A percentile compares a stretch with the other conserved stretches of the same genome.
Evolutionary conservation across 1,140 invertebrate species (phyloP).

Genomic region (Heliconius eleuchia): DNA sequence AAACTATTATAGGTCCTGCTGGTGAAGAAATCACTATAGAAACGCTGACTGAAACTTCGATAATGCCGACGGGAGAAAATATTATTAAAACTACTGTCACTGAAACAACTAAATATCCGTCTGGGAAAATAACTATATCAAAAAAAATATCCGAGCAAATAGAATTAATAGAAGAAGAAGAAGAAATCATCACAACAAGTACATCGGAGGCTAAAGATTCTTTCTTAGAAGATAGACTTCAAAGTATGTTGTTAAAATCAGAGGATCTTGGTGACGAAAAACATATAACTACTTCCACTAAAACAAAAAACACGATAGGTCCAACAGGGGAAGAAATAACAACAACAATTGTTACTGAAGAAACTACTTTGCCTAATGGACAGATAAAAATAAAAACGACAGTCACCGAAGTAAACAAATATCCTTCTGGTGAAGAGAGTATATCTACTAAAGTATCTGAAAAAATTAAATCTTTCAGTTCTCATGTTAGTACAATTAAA

Average conservation of each 20-base stretch:
- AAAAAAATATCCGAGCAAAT: slow-evolving; percentile 24
- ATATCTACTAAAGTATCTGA: slow-evolving; percentile 42
- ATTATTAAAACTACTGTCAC: slow-evolving; percentile 36
- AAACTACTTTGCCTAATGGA: slow-evolving; percentile 24
- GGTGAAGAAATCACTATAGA: slow-evolving; percentile 39
- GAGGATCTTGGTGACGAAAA: slow-evolving; percentile 18
- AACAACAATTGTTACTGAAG: slow-evolving; percentile 27
- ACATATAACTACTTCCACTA: slow-evolving; percentile 15
- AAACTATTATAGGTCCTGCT: slow-evolving; percentile 42
- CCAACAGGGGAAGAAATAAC: slow-evolving; percentile 31
- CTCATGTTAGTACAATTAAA: slow-evolving; percentile 24
- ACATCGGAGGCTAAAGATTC: slow-evolving; percentile 2
- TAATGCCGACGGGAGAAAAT: slow-evolving; percentile 33
- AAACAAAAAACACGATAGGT: slow-evolving; percentile 22
- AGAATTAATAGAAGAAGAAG: slow-evolving; percentile 19
- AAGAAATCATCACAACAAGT: slow-evolving; percentile 11
- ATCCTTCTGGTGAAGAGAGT: slow-evolving; percentile 37
- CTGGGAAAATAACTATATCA: slow-evolving; percentile 28
- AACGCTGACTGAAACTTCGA: slow-evolving; percentile 32
- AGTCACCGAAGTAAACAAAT: slow-evolving; percentile 32
- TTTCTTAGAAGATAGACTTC: slow-evolving; percentile 21
- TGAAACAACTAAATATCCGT: slow-evolving; percentile 41
- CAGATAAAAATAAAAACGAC: slow-evolving; percentile 32
- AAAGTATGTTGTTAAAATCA: slow-evolving; percentile 27
- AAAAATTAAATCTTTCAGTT: slow-evolving; percentile 31